Percentiles rank a stretch among this genome's conserved stretches.
Evolutionary conservation across 2,113 vertebrate species (phyloP).

Genomic region (Callopanchax toddi): DNA sequence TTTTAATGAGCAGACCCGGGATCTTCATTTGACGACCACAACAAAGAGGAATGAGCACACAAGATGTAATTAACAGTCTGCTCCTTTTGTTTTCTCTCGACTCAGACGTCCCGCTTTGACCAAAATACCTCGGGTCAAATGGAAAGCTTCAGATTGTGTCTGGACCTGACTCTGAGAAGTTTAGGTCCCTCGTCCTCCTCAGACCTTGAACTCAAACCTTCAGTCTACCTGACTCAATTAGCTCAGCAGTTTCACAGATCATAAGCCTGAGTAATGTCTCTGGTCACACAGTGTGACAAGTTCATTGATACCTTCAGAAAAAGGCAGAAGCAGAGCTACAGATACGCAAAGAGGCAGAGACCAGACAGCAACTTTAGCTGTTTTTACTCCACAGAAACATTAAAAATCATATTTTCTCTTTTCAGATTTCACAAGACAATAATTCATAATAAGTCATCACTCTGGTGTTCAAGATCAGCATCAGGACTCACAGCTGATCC

Average conservation of each 20-base stretch:
- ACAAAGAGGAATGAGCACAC: slow-evolving; percentile 66
- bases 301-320: slow-evolving; percentile 44
- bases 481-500: slow-evolving; percentile 44
- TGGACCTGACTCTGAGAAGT: slow-evolving; percentile 37
- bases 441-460: slow-evolving; percentile 75
- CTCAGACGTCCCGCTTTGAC: slow-evolving; percentile 40
- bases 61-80: slow-evolving; percentile 65
- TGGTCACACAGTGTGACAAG: slow-evolving; percentile 43
- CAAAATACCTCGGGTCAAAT: slow-evolving; percentile 65
- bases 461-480: slow-evolving; percentile 25
- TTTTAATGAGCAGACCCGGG: slow-evolving; percentile 64
- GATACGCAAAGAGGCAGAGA: slow-evolving; percentile 13
- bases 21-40: slow-evolving; percentile 69
- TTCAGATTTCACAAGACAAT: slow-evolving; percentile 89
- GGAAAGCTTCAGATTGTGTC: slow-evolving; percentile 27
- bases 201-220: slow-evolving; percentile 56
- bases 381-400: slow-evolving; percentile 3
- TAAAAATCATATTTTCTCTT: slow-evolving; percentile 68
- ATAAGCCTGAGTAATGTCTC: slow-evolving; percentile 59
- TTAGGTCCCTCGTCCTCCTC: slow-evolving; percentile 50
- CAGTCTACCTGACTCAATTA: slow-evolving; percentile 43
- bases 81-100: slow-evolving; percentile 63
- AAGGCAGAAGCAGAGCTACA: slow-evolving; percentile 20
- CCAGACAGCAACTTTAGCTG: background rate
- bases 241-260: slow-evolving; percentile 29